Conservation (phyloP, 1,140 invertebrate species). For the Lordiphosa mommai region DNA sequence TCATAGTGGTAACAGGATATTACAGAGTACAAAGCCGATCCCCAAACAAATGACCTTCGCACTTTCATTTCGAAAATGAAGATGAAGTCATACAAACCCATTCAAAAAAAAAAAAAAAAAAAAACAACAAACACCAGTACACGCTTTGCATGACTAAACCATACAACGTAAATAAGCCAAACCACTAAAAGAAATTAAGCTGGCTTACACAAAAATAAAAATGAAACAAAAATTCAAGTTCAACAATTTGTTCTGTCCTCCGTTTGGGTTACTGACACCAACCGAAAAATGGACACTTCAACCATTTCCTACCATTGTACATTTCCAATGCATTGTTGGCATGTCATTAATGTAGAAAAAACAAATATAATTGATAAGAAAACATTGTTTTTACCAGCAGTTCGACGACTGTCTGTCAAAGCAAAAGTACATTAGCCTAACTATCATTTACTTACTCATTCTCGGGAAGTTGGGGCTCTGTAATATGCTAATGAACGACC, state of each 20-base stretch:
- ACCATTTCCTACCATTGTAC: constrained; percentile 26
- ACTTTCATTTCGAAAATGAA: constrained; percentile 52
- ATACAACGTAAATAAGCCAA: constrained; percentile 21
- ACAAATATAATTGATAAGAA: constrained; percentile 61
- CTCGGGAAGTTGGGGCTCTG: constrained; percentile 5
- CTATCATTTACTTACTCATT: constrained; percentile 21
- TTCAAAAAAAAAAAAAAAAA: constrained; percentile 26
- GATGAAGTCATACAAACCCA: constrained; percentile 59
- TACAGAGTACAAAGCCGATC: not conserved
- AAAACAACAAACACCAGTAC: too few species aligned
- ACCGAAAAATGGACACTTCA: constrained; percentile 20
- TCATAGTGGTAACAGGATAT: constrained; percentile 29
- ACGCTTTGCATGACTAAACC: constrained; percentile 57
- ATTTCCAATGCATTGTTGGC: constrained; percentile 19
- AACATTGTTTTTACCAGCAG: constrained; percentile 15
- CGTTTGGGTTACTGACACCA: constrained; percentile 64
- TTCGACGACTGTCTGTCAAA: constrained; percentile 23
- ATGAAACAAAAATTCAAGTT: constrained; percentile 49
- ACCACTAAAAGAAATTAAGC: constrained; percentile 19
- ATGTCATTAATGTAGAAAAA: constrained; percentile 33
- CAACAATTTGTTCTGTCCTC: constrained; percentile 57
- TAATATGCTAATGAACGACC: constrained; percentile 72
- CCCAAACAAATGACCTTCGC: constrained; percentile 28
- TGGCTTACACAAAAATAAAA: constrained; percentile 15
- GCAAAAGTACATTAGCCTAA: constrained; percentile 59